Evolutionary conservation across 2,888 invertebrate genomes (phyloP).

Genomic region (Ariolimax columbianus): DNA sequence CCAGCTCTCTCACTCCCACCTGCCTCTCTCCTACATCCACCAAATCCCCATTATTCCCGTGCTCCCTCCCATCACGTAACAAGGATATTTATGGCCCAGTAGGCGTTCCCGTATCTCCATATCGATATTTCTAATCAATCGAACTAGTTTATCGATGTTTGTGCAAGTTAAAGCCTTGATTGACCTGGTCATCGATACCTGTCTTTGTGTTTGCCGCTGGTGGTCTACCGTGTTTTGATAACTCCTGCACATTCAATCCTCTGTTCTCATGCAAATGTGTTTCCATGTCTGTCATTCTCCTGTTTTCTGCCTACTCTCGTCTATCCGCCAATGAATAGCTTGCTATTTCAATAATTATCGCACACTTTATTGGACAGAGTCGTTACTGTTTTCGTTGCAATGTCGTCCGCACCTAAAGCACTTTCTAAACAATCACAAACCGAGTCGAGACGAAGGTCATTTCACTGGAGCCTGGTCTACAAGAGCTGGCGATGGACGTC

Average conservation of each 20-base stretch:
- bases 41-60: no score
- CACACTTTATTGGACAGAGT: not conserved
- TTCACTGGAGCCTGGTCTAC: no score
- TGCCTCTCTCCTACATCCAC: no score
- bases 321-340: no score
- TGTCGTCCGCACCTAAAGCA: no score
- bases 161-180: not conserved
- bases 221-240: not conserved
- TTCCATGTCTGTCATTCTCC: not conserved
- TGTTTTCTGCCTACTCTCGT: no score
- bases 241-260: not conserved
- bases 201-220: not conserved
- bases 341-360: not conserved
- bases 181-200: not conserved
- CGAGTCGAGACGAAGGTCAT: no score
- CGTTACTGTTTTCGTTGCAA: no score
- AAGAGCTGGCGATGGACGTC: no score
- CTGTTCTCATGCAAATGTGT: not conserved
- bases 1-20: not conserved
- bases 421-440: no score
- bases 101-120: not conserved
- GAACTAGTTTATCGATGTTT: not conserved
- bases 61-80: no score
- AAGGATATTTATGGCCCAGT: not conserved
- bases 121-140: constrained; percentile 11